Conservation (phyloP, 2,888 invertebrate species). For the Diploptera punctata region DNA sequence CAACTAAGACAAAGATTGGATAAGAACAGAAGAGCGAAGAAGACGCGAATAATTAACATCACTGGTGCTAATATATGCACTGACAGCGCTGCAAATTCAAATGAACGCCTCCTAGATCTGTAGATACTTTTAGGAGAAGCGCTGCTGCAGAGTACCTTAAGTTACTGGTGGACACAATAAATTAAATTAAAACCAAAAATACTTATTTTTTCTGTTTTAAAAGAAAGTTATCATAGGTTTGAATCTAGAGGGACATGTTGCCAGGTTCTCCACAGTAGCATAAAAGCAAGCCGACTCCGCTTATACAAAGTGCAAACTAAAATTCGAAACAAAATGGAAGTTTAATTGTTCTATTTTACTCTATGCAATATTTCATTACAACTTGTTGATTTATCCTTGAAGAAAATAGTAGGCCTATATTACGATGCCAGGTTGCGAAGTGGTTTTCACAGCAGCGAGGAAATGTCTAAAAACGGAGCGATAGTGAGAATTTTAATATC, state of each 20-base stretch:
- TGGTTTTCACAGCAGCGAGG: no score
- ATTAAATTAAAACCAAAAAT: conserved; percentile 31
- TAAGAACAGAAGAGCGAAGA: neutral
- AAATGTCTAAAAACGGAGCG: no score
- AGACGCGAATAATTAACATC: conserved; percentile 36
- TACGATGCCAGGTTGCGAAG: no score
- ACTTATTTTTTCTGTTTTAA: neutral
- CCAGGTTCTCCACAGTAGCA: neutral
- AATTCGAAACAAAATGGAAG: no score
- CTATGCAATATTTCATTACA: no score
- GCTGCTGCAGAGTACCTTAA: neutral
- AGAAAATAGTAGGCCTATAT: no score
- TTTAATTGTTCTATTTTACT: no score
- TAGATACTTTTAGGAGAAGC: conserved; percentile 5
- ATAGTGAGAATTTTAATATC: no score
- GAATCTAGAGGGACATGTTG: neutral
- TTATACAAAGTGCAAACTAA: no score
- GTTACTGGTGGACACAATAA: conserved; percentile 11
- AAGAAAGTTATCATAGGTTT: neutral
- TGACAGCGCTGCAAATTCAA: conserved; percentile 26
- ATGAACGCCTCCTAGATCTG: conserved; percentile 24
- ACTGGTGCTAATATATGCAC: conserved; percentile 27
- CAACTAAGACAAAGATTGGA: conserved; percentile 14
- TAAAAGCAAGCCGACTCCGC: neutral
- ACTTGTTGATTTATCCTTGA: no score